Evolutionary conservation across 1,140 invertebrate genomes (phyloP).

Genomic region (Lordiphosa mommai): DNA sequence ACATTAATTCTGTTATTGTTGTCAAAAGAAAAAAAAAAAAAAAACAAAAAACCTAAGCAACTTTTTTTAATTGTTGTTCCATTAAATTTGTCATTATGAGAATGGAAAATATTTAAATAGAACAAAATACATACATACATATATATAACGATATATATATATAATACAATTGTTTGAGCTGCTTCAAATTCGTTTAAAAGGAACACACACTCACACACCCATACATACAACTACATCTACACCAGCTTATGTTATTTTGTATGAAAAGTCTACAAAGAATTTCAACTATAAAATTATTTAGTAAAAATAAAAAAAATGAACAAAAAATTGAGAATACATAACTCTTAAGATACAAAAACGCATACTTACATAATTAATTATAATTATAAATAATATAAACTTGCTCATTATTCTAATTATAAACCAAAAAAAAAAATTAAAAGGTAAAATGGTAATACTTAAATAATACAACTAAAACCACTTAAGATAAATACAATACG

Average conservation of each 20-base stretch:
- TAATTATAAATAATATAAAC: constrained; percentile 59
- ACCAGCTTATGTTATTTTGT: constrained; percentile 55
- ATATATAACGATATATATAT: constrained; percentile 37
- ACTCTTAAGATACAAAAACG: constrained; percentile 49
- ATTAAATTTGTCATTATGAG: constrained; percentile 65
- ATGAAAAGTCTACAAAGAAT: constrained; percentile 60
- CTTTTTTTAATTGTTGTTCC: constrained; percentile 66
- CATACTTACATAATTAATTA: constrained; percentile 64
- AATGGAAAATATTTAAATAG: constrained; percentile 53
- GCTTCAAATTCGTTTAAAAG: constrained; percentile 44
- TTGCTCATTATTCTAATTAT: constrained; percentile 72
- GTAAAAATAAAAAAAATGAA: constrained; percentile 23
- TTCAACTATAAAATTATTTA: constrained; percentile 45
- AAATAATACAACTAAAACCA: constrained; percentile 59
- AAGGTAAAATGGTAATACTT: constrained; percentile 63
- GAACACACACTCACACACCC: constrained; percentile 14
- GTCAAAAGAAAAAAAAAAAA: constrained; percentile 39
- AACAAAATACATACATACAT: constrained; percentile 36
- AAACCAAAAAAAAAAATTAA: constrained; percentile 50
- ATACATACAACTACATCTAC: constrained; percentile 12
- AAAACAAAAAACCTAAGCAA: constrained; percentile 27
- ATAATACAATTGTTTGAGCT: constrained; percentile 41
- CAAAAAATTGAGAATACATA: constrained; percentile 33
- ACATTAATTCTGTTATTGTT: constrained; percentile 66
- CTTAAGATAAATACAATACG: constrained; percentile 48